Conservation (phyloP, 2,113 vertebrate species). For the Myrmecobius fasciatus region DNA sequence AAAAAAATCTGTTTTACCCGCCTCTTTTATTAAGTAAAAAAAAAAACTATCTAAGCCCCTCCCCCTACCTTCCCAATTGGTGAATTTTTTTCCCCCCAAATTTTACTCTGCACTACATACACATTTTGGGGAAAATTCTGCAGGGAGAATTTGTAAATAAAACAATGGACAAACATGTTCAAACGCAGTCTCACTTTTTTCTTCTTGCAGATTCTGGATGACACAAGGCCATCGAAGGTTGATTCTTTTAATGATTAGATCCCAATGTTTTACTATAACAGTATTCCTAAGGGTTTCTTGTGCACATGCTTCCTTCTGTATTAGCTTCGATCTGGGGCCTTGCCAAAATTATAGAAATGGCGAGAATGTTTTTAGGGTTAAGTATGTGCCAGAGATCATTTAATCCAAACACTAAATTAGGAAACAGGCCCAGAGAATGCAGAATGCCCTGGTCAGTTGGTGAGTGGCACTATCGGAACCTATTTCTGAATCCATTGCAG, state of each 20-base stretch:
- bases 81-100: background rate
- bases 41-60: background rate
- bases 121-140: background rate
- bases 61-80: background rate
- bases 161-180: background rate
- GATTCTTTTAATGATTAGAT: background rate
- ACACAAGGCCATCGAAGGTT: background rate
- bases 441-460: background rate
- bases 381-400: background rate
- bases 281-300: background rate
- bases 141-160: background rate
- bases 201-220: background rate
- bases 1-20: background rate
- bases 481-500: background rate
- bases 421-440: background rate
- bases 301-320: background rate
- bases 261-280: background rate
- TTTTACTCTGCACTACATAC: background rate
- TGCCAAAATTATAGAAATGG: background rate
- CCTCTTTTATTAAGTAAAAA: background rate
- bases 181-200: background rate
- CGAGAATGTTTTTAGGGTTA: background rate
- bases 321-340: background rate
- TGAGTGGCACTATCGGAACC: background rate
- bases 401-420: background rate